These are phyloP conservation scores for Lepidochitona cinerea DNA, from an alignment of 2,888 invertebrate genomes.

Conservation along the genomic window DNA sequence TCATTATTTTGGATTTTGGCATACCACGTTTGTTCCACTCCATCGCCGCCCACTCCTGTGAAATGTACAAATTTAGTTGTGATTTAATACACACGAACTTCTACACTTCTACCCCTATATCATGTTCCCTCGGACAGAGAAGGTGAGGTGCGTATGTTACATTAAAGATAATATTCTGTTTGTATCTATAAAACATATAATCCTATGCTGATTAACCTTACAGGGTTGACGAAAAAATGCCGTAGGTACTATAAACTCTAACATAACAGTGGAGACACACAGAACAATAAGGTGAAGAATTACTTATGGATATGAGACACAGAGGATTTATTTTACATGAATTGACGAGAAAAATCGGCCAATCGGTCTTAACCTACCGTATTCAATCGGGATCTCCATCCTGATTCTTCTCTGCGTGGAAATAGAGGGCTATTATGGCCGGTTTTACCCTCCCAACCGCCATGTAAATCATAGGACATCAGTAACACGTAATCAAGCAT, in stretches of 20 bases:
- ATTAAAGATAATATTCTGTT: too few relatives aligned
- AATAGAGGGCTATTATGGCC: slow-evolving; percentile 54
- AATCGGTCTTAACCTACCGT: background rate
- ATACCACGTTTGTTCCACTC: background rate
- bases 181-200: too few relatives aligned
- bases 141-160: too few relatives aligned
- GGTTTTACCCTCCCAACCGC: slow-evolving; percentile 49
- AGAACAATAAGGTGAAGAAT: too few relatives aligned
- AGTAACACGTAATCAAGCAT: slow-evolving; percentile 37
- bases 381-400: background rate
- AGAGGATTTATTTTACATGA: background rate
- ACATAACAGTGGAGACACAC: too few relatives aligned
- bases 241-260: too few relatives aligned
- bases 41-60: background rate
- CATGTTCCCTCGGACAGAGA: too few relatives aligned
- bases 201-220: too few relatives aligned
- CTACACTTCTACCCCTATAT: too few relatives aligned
- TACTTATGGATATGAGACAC: background rate
- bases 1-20: background rate
- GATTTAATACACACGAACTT: too few relatives aligned
- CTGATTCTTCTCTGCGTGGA: background rate
- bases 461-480: slow-evolving; percentile 54
- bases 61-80: too few relatives aligned
- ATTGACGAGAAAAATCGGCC: background rate
- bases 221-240: too few relatives aligned